Evolutionary conservation across 2,888 invertebrate genomes (phyloP).

Genomic region (Erannis defoliaria): DNA sequence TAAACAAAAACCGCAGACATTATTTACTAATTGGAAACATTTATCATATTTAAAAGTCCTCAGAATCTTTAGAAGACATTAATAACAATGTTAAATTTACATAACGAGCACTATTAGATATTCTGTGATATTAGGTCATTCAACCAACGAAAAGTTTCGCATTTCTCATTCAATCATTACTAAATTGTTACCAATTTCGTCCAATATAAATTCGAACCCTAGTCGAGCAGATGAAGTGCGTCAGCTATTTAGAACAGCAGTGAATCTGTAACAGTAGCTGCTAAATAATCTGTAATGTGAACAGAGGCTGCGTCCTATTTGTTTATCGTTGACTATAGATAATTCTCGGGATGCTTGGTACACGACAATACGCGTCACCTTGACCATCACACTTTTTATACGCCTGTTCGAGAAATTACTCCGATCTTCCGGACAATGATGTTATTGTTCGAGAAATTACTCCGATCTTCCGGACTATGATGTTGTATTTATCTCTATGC

Average conservation of each 20-base stretch:
- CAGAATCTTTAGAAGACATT: background rate
- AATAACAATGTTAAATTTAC: slow-evolving; percentile 4
- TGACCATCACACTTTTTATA: slow-evolving; percentile 37
- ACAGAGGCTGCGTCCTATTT: slow-evolving; percentile 46
- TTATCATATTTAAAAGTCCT: slow-evolving; percentile 7
- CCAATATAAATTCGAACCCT: slow-evolving; percentile 26
- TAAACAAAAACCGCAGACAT: slow-evolving; percentile 17
- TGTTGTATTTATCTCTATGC: too few relatives aligned
- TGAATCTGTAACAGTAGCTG: slow-evolving; percentile 29
- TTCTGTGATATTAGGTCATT: slow-evolving; percentile 10
- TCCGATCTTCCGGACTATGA: slow-evolving; percentile 20
- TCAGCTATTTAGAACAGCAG: slow-evolving; percentile 26
- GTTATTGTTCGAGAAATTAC: slow-evolving; percentile 41
- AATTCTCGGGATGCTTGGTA: slow-evolving; percentile 47
- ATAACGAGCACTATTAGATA: background rate
- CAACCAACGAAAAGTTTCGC: slow-evolving; percentile 18
- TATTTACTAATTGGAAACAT: slow-evolving; percentile 19
- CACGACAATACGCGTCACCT: slow-evolving; percentile 48
- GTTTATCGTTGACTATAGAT: slow-evolving; percentile 60
- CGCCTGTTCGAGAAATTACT: slow-evolving; percentile 39
- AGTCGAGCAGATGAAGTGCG: slow-evolving; percentile 3
- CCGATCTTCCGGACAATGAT: slow-evolving; percentile 16
- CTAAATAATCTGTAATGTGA: slow-evolving; percentile 42
- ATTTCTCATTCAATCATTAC: slow-evolving; percentile 21
- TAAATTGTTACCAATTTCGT: slow-evolving; percentile 32